A percentile compares a stretch with the other conserved stretches of the same genome.
Conservation (phyloP, 2,888 invertebrate species). For the Pollenia labialis region DNA sequence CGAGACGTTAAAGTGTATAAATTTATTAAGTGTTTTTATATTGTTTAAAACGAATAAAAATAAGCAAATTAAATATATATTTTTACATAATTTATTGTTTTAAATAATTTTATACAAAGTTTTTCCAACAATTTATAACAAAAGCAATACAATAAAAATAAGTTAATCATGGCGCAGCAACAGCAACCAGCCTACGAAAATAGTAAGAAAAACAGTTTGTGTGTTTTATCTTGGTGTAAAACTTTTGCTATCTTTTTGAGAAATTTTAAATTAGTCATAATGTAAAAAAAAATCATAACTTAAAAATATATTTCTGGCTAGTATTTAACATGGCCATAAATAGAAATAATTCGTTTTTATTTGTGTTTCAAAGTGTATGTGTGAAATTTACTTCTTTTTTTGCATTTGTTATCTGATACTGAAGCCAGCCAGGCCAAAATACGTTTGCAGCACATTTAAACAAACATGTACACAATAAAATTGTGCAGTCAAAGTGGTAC, state of each 20-base stretch:
- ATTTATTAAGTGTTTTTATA: slow-evolving; percentile 26
- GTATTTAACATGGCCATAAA: slow-evolving; percentile 59
- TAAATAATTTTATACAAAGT: slow-evolving; percentile 40
- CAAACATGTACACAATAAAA: slow-evolving; percentile 2
- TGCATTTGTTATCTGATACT: slow-evolving; percentile 67
- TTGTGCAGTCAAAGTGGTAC: slow-evolving; percentile 12
- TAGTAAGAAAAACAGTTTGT: slow-evolving; percentile 77
- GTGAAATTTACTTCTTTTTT: slow-evolving; percentile 48
- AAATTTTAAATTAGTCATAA: slow-evolving; percentile 64
- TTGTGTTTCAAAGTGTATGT: background rate
- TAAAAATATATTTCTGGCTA: slow-evolving; percentile 33
- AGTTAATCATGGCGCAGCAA: slow-evolving; percentile 80
- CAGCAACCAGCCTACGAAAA: slow-evolving; percentile 81
- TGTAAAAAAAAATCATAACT: slow-evolving; percentile 31
- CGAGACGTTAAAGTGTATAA: slow-evolving; percentile 64
- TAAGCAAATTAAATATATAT: slow-evolving; percentile 53
- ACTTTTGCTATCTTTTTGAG: slow-evolving; percentile 17
- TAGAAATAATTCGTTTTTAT: slow-evolving; percentile 51
- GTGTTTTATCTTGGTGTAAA: slow-evolving; percentile 49
- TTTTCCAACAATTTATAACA: slow-evolving; percentile 1
- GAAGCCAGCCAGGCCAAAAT: slow-evolving; percentile 45
- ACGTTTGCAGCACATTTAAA: background rate
- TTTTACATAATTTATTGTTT: slow-evolving; percentile 62
- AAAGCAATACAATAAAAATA: slow-evolving; percentile 16
- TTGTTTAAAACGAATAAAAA: slow-evolving; percentile 44